Base-by-base conservation (phyloP, 2,797 vertebrate species). In the Poeciliopsis turneri region DNA sequence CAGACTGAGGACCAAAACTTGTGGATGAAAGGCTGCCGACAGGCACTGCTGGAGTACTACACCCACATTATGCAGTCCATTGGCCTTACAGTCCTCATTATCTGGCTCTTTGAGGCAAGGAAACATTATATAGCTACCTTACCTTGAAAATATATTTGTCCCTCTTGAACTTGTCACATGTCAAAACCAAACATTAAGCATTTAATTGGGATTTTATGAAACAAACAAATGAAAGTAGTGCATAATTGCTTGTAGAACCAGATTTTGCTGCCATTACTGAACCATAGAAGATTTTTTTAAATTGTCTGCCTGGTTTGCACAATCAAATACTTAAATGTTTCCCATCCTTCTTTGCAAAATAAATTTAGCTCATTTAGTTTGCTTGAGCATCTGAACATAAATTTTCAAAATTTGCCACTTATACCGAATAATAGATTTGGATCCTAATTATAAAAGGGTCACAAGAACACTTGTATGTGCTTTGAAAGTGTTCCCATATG, bases 51-150 rank as follows among this genome's bases (percentile, higher is more conserved):
- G 87, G 96, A 97, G 57, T 95, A 98, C 89, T 98, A 97, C 92
- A 96, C 93, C 0, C 77, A 90, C 75, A 97, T 98, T 75, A 94
- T 97, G 95, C 96, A 96, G 87, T 97, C 96, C 71, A 96, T 97
- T 0, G 97, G 97, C 13, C 89, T 97, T 15, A 92, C 95, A 0
- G 96, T 97, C 0, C 90, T 98, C 82, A 92, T 97, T 83, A 96
- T 96, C 78, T 98, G 97, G 97, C 88, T 97, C 57, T 98, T 98
- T 86, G 97, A 98, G 97, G 97, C 98, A 91, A 91, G 95, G 20
- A 49, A 81, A 64, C 2, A 61, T 0, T 68, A 53, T 23, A 51
- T 23, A 2, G 11, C 20, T 73, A 7, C 11, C 5, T 43, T 43
- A 15, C 5, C 68, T 15, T 45, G 25, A 45, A 43, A n/a, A 70